These are phyloP conservation scores for Orussus abietinus DNA, from an alignment of 1,140 invertebrate genomes.

Conservation along the genomic window DNA sequence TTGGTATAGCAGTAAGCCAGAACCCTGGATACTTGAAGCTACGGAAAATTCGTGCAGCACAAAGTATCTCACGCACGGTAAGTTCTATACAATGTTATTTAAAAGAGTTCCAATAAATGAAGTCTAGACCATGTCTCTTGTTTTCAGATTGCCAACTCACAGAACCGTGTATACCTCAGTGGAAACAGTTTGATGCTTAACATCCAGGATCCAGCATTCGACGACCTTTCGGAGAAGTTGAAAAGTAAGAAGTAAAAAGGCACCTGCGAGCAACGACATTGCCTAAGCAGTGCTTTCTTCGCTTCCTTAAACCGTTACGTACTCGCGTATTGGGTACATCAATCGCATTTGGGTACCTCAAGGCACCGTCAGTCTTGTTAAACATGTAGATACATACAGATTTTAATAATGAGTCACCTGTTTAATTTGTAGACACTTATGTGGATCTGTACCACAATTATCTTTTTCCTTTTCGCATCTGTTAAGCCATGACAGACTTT, in stretches of 20 bases:
- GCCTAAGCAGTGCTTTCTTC: no score
- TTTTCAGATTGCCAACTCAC: slow-evolving; percentile 83
- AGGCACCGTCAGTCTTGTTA: no score
- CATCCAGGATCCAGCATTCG: slow-evolving; percentile 90
- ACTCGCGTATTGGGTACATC: no score
- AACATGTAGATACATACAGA: no score
- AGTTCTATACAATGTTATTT: slow-evolving; percentile 42
- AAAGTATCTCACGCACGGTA: slow-evolving; percentile 95
- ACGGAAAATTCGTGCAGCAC: slow-evolving; percentile 94
- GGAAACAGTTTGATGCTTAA: slow-evolving; percentile 95
- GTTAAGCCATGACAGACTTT: slow-evolving; percentile 1
- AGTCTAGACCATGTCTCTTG: slow-evolving; percentile 32
- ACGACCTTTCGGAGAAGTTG: slow-evolving; percentile 78
- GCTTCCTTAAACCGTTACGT: no score
- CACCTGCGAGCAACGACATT: no score
- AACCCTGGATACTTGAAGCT: slow-evolving; percentile 98
- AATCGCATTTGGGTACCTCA: no score
- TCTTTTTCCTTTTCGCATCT: slow-evolving; percentile 5
- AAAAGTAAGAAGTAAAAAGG: slow-evolving; percentile 75
- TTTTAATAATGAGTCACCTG: no score
- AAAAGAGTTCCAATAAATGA: slow-evolving; percentile 10
- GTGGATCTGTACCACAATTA: no score
- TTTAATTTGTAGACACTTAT: no score
- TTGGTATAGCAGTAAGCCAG: slow-evolving; percentile 89
- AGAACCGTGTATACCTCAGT: slow-evolving; percentile 92